Evolutionary conservation across 2,797 vertebrate genomes (phyloP).

Genomic region (Hippocampus kuda): DNA sequence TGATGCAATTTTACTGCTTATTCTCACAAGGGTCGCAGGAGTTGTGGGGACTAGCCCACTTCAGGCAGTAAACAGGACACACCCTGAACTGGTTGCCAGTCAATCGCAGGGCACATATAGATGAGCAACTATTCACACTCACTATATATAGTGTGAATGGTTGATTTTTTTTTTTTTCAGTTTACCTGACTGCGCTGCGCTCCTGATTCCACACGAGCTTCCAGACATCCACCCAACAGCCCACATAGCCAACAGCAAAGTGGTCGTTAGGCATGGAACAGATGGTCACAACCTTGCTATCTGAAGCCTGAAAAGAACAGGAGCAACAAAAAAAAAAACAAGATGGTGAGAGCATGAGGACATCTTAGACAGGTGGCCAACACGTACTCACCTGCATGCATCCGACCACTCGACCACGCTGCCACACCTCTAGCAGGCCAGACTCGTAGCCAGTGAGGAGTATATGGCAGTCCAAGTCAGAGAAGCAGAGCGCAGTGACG

Average conservation of each 20-base stretch:
- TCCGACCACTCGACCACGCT: constrained; percentile 33
- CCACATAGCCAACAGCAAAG: constrained; percentile 54
- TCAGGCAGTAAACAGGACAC: too few relatives aligned
- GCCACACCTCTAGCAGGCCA: constrained; percentile 72
- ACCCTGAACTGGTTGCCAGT: too few relatives aligned
- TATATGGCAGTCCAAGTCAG: constrained; percentile 33
- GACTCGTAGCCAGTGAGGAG: constrained; percentile 63
- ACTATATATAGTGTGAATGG: neutral
- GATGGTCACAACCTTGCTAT: constrained; percentile 36
- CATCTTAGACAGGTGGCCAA: neutral
- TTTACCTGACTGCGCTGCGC: constrained; percentile 42
- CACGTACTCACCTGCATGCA: constrained; percentile 43
- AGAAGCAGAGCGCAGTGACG: constrained; percentile 64
- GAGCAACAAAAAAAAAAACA: neutral
- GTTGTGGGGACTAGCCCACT: neutral
- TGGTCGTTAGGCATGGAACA: constrained; percentile 49
- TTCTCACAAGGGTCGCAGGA: neutral
- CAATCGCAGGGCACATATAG: too few relatives aligned
- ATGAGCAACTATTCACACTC: neutral
- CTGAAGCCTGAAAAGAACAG: constrained; percentile 38
- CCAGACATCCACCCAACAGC: constrained; percentile 49
- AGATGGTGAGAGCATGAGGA: neutral
- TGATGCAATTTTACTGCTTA: neutral
- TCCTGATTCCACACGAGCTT: constrained; percentile 49
- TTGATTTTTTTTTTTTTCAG: neutral